phyloP scores from a whole-genome alignment of 2,888 invertebrate species.

The Charanyca ferruginea region DNA sequence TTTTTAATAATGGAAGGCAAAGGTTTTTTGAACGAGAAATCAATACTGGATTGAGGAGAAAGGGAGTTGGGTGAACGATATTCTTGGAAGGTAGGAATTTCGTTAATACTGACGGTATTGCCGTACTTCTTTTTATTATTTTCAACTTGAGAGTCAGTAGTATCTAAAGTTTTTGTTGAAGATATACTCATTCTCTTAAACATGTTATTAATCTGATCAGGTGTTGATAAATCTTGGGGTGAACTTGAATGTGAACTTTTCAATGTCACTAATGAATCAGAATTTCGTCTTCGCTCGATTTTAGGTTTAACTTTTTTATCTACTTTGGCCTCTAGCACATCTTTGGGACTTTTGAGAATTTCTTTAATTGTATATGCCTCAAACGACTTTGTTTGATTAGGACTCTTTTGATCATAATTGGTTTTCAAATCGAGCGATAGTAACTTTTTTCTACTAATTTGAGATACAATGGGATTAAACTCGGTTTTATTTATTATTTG shows the following conservation, averaged over 20 bases:
- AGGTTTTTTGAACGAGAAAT: constrained; percentile 77
- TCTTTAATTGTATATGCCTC: constrained; percentile 57
- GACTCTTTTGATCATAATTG: constrained; percentile 69
- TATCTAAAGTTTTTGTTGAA: constrained; percentile 59
- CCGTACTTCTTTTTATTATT: constrained; percentile 72
- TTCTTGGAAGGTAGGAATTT: constrained; percentile 89
- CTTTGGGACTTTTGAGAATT: constrained; percentile 40
- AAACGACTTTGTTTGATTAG: constrained; percentile 60
- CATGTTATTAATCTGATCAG: constrained; percentile 72
- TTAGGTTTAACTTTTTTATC: constrained; percentile 39
- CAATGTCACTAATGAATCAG: constrained; percentile 73
- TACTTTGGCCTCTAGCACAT: constrained; percentile 20
- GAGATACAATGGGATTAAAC: constrained; percentile 31
- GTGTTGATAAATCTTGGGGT: constrained; percentile 66
- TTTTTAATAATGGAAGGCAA: constrained; percentile 82
- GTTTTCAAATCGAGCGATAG: constrained; percentile 81
- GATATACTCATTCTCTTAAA: constrained; percentile 79
- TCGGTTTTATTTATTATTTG: constrained; percentile 38
- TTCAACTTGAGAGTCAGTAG: constrained; percentile 34
- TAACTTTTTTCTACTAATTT: constrained; percentile 72
- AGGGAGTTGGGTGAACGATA: constrained; percentile 82
- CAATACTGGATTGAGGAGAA: constrained; percentile 77
- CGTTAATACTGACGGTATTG: constrained; percentile 89
- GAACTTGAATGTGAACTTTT: constrained; percentile 61
- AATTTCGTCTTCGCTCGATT: constrained; percentile 71